Percentiles rank a stretch among this genome's conserved stretches.
Conservation (phyloP, 2,888 invertebrate genomes). For the Tupiocoris notatus region DNA sequence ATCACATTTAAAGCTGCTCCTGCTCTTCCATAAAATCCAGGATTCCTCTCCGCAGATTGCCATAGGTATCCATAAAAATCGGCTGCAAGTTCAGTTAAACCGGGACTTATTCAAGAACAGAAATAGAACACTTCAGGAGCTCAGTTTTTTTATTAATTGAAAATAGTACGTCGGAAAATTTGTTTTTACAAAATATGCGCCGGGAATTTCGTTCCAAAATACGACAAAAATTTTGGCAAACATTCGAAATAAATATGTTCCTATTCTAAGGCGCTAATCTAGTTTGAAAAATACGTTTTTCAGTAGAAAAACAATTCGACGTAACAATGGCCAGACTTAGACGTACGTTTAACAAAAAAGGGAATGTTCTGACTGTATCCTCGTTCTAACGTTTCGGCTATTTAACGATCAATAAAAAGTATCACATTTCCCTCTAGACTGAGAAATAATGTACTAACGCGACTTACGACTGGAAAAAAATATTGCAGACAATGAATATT, state of each 20-base stretch:
- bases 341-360: neutral
- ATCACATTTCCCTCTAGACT: neutral
- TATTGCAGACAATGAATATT: neutral
- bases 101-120: no score
- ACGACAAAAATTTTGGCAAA: neutral
- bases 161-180: no score
- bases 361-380: neutral
- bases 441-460: neutral
- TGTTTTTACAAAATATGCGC: neutral
- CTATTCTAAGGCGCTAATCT: neutral
- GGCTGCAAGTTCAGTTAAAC: no score
- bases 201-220: neutral
- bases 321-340: neutral
- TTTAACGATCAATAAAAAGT: neutral
- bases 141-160: no score
- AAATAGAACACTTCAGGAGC: no score
- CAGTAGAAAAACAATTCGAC: slow-evolving; percentile 1
- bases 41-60: no score
- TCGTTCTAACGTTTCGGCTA: neutral
- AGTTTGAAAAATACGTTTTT: neutral
- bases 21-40: no score
- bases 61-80: no score
- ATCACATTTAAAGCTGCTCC: no score
- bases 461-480: neutral
- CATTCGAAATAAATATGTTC: neutral